phyloP scores from a whole-genome alignment of 2,797 vertebrate genomes.

The Gallinago solitaria region DNA sequence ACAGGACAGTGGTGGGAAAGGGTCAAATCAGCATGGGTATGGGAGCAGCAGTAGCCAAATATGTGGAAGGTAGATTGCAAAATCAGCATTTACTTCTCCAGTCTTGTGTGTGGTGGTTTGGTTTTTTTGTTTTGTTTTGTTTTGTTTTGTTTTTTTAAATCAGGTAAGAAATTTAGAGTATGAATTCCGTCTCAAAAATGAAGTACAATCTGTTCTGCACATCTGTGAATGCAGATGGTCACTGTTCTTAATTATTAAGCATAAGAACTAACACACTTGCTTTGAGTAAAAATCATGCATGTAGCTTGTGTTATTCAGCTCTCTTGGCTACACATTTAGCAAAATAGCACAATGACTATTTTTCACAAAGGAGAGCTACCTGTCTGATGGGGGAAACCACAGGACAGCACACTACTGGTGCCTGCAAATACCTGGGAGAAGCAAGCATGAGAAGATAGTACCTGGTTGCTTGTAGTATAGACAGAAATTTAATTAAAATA shows the following conservation, averaged over 20 bases:
- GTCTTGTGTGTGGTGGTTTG: background rate
- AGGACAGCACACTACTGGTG: background rate
- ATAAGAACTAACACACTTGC: background rate
- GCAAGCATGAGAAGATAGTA: background rate
- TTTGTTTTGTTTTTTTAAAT: background rate
- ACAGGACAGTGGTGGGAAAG: background rate
- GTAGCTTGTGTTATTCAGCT: background rate
- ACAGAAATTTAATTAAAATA: background rate
- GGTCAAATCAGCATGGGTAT: accelerated
- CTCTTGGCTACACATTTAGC: background rate
- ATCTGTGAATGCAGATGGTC: conserved; percentile 46
- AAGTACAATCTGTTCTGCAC: background rate
- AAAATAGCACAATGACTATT: background rate
- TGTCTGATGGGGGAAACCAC: background rate
- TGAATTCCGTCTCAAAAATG: background rate
- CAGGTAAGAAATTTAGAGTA: background rate
- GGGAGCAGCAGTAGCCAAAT: background rate
- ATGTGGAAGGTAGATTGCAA: background rate
- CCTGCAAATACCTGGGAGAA: background rate
- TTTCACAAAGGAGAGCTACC: background rate
- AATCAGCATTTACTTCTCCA: background rate
- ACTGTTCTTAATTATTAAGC: background rate
- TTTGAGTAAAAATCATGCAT: background rate
- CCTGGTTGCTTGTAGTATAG: background rate
- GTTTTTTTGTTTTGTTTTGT: background rate